A percentile compares a stretch with the other conserved stretches of the same genome.
Conservation (phyloP, 1,140 invertebrate species). For the Hycleus phaleratus region DNA sequence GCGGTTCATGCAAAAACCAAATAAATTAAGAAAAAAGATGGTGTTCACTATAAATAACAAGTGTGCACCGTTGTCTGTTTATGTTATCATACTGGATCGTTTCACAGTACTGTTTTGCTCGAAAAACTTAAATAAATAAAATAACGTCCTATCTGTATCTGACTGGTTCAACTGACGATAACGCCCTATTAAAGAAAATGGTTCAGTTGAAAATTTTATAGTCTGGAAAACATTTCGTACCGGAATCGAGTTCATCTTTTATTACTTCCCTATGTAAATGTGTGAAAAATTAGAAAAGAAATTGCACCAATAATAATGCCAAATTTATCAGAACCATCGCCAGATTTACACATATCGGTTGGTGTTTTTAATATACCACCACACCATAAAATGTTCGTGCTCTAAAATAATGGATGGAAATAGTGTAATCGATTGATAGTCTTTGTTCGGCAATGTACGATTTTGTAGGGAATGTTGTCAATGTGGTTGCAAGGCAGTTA, state of each 20-base stretch:
- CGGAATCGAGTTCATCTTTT: constrained; percentile 13
- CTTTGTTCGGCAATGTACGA: background rate
- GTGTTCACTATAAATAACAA: constrained; percentile 10
- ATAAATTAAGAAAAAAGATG: constrained; percentile 10
- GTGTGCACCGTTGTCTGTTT: constrained; percentile 11
- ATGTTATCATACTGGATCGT: constrained; percentile 7
- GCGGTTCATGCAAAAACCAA: constrained; percentile 2
- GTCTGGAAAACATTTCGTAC: constrained; percentile 18
- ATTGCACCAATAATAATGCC: too few species aligned
- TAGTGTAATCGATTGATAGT: too few species aligned
- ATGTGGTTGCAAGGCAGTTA: constrained; percentile 8
- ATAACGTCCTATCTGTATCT: constrained; percentile 18
- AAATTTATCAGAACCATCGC: too few species aligned
- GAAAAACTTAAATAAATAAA: constrained; percentile 14
- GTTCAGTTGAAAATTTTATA: constrained; percentile 22
- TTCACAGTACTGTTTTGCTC: constrained; percentile 1
- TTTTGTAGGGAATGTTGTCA: constrained; percentile 9
- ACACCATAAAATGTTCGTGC: too few species aligned
- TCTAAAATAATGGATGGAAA: too few species aligned
- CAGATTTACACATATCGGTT: too few species aligned
- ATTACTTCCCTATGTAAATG: constrained; percentile 2
- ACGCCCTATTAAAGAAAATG: constrained; percentile 19
- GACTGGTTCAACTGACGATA: constrained; percentile 19
- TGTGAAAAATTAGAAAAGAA: background rate
- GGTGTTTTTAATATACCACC: too few species aligned